A percentile compares a stretch with the other conserved stretches of the same genome.
These are phyloP conservation scores for Pteruthius melanotis DNA, from an alignment of 2,113 vertebrate genomes.

Conservation along the genomic window DNA sequence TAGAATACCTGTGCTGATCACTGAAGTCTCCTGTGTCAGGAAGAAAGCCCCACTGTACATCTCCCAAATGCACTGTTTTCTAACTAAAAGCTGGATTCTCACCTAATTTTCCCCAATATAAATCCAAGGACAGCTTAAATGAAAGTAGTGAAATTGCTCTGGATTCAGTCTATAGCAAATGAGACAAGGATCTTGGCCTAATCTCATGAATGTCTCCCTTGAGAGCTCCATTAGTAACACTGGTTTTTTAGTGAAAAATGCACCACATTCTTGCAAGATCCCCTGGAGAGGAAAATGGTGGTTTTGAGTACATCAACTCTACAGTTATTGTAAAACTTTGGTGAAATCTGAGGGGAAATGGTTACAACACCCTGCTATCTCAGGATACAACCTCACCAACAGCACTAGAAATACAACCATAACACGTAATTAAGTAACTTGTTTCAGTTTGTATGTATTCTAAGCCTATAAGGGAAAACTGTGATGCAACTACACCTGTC, in stretches of 20 bases:
- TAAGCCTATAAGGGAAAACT: neutral
- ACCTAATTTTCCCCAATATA: neutral
- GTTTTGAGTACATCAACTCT: neutral
- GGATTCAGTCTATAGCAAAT: neutral
- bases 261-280: neutral
- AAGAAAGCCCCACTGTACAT: accelerated
- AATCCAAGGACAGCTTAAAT: neutral
- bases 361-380: neutral
- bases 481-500: slow-evolving; percentile 53
- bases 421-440: neutral
- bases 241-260: neutral
- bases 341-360: neutral
- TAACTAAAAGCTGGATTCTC: neutral
- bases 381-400: neutral
- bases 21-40: neutral
- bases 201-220: neutral
- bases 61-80: neutral
- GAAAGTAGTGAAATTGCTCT: neutral
- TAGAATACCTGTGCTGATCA: neutral
- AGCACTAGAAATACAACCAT: neutral
- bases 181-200: neutral
- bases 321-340: neutral
- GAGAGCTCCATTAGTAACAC: neutral
- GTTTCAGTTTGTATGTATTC: neutral
- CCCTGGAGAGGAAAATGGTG: neutral